phyloP scores from a whole-genome alignment of 2,113 vertebrate genomes.

The Prietella phreatophila region DNA sequence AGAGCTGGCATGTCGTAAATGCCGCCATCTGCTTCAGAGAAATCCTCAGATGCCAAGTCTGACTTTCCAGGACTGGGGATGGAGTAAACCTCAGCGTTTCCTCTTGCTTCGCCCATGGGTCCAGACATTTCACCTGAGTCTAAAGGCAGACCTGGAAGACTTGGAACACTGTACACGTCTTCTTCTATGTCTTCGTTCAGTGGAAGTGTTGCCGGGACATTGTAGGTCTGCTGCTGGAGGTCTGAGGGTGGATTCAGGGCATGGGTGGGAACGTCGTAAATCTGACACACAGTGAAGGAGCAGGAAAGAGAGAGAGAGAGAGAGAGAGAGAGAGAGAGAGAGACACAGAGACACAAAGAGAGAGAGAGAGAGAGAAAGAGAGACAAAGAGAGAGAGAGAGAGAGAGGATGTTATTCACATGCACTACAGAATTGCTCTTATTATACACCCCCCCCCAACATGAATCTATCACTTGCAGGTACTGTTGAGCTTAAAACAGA shows the following conservation, averaged over 20 bases:
- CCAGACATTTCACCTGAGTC: slow-evolving; percentile 62
- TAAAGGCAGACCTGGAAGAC: slow-evolving; percentile 71
- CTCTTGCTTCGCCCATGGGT: slow-evolving; percentile 49
- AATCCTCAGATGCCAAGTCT: slow-evolving; percentile 50
- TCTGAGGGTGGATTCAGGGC: slow-evolving; percentile 63
- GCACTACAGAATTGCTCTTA: slow-evolving; percentile 17
- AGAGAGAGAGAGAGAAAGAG: neutral
- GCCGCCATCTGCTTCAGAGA: slow-evolving; percentile 69
- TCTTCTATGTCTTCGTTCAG: slow-evolving; percentile 60
- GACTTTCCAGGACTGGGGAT: slow-evolving; percentile 67
- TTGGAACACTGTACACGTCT: slow-evolving; percentile 76
- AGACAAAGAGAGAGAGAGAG: neutral
- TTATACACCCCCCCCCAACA: slow-evolving; percentile 2
- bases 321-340: neutral
- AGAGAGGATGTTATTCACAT: slow-evolving; percentile 30
- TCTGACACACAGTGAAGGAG: slow-evolving; percentile 62
- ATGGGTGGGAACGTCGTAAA: slow-evolving; percentile 81
- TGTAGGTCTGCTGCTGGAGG: slow-evolving; percentile 61
- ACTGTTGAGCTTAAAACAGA: neutral
- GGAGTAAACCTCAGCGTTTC: slow-evolving; percentile 57
- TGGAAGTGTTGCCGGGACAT: slow-evolving; percentile 58
- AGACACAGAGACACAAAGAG: too few relatives aligned
- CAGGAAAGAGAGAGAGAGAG: neutral
- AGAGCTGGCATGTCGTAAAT: slow-evolving; percentile 86
- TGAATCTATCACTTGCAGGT: slow-evolving; percentile 12